Conservation (phyloP, 1,140 invertebrate genomes). For the Pseudomyrmex flavicornis region DNA sequence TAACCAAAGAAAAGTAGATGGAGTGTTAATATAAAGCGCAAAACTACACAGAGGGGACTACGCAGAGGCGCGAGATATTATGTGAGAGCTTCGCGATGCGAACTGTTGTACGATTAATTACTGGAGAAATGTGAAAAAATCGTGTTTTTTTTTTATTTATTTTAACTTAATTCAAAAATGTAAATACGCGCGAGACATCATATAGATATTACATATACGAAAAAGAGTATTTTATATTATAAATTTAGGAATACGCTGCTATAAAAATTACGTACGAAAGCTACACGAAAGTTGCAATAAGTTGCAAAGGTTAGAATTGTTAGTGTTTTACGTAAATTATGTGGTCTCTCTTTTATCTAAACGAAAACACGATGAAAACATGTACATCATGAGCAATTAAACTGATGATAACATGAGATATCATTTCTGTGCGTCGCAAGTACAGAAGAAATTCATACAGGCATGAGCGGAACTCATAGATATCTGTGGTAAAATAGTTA, state of each 20-base stretch:
- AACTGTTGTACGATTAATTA: conserved; percentile 50
- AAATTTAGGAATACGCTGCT: conserved; percentile 30
- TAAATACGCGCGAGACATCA: conserved; percentile 22
- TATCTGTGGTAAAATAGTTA: conserved; percentile 1
- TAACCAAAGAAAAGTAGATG: conserved; percentile 48
- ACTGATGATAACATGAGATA: conserved; percentile 31
- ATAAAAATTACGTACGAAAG: conserved; percentile 45
- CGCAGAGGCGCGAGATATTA: conserved; percentile 42
- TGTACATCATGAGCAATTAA: conserved; percentile 42
- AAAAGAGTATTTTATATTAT: conserved; percentile 25
- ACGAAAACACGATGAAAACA: conserved; percentile 46
- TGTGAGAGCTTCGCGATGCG: conserved; percentile 51
- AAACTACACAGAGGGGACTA: conserved; percentile 16
- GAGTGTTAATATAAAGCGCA: conserved; percentile 1
- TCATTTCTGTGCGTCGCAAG: conserved; percentile 29
- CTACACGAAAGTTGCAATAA: conserved; percentile 59
- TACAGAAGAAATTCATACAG: conserved; percentile 19
- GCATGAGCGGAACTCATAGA: conserved; percentile 1
- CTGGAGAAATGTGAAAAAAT: conserved; percentile 10
- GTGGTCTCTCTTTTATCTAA: conserved; percentile 52
- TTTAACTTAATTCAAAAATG: conserved; percentile 55
- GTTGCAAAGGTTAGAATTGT: conserved; percentile 67
- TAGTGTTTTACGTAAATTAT: conserved; percentile 54
- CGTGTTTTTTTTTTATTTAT: conserved; percentile 67
- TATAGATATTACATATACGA: conserved; percentile 30